A percentile compares a stretch with the other conserved stretches of the same genome.
These are phyloP conservation scores for Nyleta sp. DNA, from an alignment of 2,888 invertebrate genomes.

Conservation along the genomic window DNA sequence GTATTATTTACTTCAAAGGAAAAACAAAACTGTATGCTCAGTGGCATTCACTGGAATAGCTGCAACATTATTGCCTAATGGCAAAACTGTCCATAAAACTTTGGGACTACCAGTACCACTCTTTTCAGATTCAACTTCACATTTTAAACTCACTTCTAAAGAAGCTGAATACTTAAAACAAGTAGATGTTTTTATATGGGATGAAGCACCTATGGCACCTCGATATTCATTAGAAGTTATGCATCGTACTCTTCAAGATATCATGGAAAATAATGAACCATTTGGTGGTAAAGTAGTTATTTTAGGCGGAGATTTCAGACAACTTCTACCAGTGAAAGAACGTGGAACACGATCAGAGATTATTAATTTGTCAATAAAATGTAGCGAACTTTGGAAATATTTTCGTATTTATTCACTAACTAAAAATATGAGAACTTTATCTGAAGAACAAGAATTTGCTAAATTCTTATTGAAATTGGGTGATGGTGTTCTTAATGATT, in stretches of 20 bases:
- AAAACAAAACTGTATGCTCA: slow-evolving; percentile 51
- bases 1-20: slow-evolving; percentile 24
- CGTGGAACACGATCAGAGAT: slow-evolving; percentile 40
- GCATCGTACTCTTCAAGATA: slow-evolving; percentile 64
- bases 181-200: too few relatives aligned
- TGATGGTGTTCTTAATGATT: slow-evolving; percentile 57
- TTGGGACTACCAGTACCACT: slow-evolving; percentile 64
- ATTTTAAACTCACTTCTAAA: slow-evolving; percentile 59
- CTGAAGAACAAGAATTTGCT: slow-evolving; percentile 56
- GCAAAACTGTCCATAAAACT: slow-evolving; percentile 52
- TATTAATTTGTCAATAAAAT: slow-evolving; percentile 66
- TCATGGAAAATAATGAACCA: slow-evolving; percentile 63
- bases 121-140: slow-evolving; percentile 45
- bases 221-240: slow-evolving; percentile 62
- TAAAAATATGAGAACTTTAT: slow-evolving; percentile 59
- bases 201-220: slow-evolving; percentile 63
- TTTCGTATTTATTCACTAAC: slow-evolving; percentile 61
- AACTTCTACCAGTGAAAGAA: slow-evolving; percentile 44
- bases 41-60: too few relatives aligned
- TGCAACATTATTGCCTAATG: slow-evolving; percentile 75
- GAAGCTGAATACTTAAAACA: slow-evolving; percentile 54
- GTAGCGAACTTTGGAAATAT: slow-evolving; percentile 57
- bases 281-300: slow-evolving; percentile 59
- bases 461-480: slow-evolving; percentile 55
- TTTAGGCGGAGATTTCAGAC: slow-evolving; percentile 10